Conservation (phyloP, 2,888 invertebrate species). For the Thecophora atra region DNA sequence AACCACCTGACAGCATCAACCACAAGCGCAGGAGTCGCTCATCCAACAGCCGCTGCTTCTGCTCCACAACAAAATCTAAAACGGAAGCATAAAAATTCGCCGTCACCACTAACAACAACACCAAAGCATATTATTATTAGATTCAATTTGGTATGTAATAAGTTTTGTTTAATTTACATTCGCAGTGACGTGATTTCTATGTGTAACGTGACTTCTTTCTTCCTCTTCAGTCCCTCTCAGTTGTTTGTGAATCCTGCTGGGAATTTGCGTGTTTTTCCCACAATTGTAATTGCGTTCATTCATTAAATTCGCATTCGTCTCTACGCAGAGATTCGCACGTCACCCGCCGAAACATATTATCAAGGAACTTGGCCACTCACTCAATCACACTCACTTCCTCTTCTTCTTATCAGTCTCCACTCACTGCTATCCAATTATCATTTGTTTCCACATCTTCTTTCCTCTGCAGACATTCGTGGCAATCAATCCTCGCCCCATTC, state of each 20-base stretch:
- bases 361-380: neutral
- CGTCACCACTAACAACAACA: slow-evolving; percentile 1
- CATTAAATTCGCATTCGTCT: neutral
- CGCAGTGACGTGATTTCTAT: slow-evolving; percentile 31
- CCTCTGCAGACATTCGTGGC: too few relatives aligned
- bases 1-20: neutral
- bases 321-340: neutral
- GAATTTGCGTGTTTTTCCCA: neutral
- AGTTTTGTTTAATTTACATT: slow-evolving; percentile 35
- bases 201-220: slow-evolving; percentile 17
- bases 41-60: neutral
- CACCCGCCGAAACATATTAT: neutral
- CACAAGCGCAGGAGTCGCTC: neutral
- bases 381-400: neutral
- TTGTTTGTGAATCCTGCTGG: neutral
- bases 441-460: too few relatives aligned
- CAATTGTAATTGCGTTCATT: slow-evolving; percentile 23
- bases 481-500: neutral
- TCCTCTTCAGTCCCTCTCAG: neutral
- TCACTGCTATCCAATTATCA: neutral
- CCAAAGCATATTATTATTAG: slow-evolving; percentile 19
- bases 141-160: slow-evolving; percentile 32
- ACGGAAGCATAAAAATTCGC: neutral
- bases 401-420: neutral
- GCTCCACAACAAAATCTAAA: neutral